Evolutionary conservation across 2,888 invertebrate species (phyloP).

Genomic region (Tinea semifulvella): DNA sequence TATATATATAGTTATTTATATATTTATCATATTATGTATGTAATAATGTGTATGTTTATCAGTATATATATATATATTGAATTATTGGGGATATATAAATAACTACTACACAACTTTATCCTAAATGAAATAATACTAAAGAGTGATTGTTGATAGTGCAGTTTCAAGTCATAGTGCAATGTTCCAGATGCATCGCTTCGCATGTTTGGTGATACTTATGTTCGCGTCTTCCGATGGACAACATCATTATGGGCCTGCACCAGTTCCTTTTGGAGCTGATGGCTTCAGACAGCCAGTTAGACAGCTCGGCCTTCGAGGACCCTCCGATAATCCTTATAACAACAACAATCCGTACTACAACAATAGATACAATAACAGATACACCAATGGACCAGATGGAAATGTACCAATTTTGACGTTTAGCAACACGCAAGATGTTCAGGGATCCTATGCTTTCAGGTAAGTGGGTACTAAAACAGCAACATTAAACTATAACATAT

Average conservation of each 20-base stretch:
- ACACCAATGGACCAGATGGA: not conserved
- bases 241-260: conserved; percentile 6
- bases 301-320: conserved; percentile 3
- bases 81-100: too few species aligned
- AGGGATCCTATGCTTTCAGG: conserved; percentile 69
- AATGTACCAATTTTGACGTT: conserved; percentile 60
- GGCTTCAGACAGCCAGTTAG: not conserved
- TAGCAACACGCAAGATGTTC: conserved; percentile 62
- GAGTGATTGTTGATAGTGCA: too few species aligned
- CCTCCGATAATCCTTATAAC: not conserved
- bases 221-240: conserved; percentile 11
- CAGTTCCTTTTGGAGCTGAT: conserved; percentile 7
- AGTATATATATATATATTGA: too few species aligned
- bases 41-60: too few species aligned
- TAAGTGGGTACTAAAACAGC: too few species aligned
- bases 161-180: too few species aligned
- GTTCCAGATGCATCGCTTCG: conserved; percentile 28
- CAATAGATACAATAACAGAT: conserved; percentile 31
- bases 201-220: conserved; percentile 19
- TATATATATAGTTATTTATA: too few species aligned
- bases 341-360: conserved; percentile 39
- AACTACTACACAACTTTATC: too few species aligned
- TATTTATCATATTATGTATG: too few species aligned
- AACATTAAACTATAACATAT: too few species aligned
- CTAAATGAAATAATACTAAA: too few species aligned